Percentiles rank a stretch among this genome's conserved stretches.
phyloP scores from a whole-genome alignment of 2,797 vertebrate species.

The Sus cebifrons region DNA sequence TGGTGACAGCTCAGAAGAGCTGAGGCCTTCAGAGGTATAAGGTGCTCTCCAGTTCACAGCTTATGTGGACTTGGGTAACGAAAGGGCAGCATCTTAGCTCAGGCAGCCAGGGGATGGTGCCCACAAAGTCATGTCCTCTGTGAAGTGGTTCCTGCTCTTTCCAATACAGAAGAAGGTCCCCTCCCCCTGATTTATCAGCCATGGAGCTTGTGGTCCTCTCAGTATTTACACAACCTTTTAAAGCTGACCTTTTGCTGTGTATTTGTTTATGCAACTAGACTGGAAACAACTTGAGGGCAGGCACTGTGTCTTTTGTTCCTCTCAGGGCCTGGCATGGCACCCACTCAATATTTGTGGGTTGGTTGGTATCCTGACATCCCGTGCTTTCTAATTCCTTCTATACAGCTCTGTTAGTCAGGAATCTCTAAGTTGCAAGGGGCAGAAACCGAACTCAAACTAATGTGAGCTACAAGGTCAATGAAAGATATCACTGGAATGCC shows the following conservation, averaged over 20 bases:
- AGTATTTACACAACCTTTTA: background rate
- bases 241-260: background rate
- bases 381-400: background rate
- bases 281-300: background rate
- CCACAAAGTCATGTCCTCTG: background rate
- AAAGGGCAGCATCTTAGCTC: background rate
- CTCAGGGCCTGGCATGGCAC: background rate
- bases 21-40: background rate
- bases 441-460: slow-evolving; percentile 16
- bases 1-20: background rate
- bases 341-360: background rate
- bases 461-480: background rate
- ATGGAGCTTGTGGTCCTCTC: background rate
- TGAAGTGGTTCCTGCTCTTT: background rate
- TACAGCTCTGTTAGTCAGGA: background rate
- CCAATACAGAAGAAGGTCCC: background rate
- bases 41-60: background rate
- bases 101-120: background rate
- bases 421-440: background rate
- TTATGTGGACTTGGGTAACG: background rate
- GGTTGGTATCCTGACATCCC: background rate
- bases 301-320: background rate
- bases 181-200: background rate
- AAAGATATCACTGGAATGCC: background rate
- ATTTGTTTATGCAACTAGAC: background rate